phyloP scores from a whole-genome alignment of 2,797 vertebrate species.

The Smutsia gigantea region DNA sequence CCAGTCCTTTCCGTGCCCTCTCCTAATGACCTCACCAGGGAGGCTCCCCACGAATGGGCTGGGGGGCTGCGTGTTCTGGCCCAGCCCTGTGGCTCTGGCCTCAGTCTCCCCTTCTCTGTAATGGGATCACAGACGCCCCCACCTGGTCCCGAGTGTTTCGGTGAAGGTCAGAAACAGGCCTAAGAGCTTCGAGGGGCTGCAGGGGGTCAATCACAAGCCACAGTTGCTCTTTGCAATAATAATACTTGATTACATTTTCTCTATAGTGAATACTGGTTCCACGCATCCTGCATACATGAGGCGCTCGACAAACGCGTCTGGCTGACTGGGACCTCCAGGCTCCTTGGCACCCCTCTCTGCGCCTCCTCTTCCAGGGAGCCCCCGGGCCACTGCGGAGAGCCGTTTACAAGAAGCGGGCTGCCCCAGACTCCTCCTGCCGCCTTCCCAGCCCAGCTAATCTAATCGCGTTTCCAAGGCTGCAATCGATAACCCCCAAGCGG shows the following conservation, averaged over 20 bases:
- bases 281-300: not conserved
- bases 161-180: not conserved
- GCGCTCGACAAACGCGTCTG: not conserved
- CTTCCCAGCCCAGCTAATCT: constrained; percentile 63
- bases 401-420: constrained; percentile 51
- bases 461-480: constrained; percentile 76
- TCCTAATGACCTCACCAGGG: not conserved
- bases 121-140: not conserved
- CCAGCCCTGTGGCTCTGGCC: not conserved
- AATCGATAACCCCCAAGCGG: constrained; percentile 65
- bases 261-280: not conserved
- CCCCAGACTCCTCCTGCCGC: not conserved
- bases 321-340: not conserved
- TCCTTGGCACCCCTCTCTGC: not conserved
- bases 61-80: not conserved
- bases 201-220: not conserved
- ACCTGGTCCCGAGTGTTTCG: not conserved
- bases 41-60: not conserved
- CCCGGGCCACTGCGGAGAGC: not conserved
- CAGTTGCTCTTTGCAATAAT: not conserved
- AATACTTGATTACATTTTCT: not conserved
- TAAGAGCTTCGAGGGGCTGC: not conserved
- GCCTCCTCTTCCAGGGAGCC: not conserved
- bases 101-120: not conserved
- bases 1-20: not conserved